phyloP scores from a whole-genome alignment of 2,797 vertebrate genomes.

The Phoebastria nigripes region DNA sequence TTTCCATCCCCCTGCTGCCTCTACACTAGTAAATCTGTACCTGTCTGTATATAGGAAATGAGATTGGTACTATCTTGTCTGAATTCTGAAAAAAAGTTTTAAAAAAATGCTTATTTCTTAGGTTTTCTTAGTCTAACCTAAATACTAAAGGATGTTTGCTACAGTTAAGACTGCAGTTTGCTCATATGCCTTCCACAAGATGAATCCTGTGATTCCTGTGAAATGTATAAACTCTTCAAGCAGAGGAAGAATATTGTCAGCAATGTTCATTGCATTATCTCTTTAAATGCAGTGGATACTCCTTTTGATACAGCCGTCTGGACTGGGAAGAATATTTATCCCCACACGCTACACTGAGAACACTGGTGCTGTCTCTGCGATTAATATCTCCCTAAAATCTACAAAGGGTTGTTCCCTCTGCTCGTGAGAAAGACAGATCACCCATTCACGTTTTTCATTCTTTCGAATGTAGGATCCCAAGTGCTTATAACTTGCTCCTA shows the following conservation, averaged over 20 bases:
- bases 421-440: not conserved
- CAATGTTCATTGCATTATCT: not conserved
- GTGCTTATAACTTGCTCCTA: not conserved
- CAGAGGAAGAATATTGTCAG: not conserved
- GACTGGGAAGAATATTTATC: not conserved
- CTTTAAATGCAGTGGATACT: not conserved
- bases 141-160: not conserved
- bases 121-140: not conserved
- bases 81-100: not conserved
- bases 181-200: not conserved
- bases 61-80: not conserved
- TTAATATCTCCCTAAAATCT: not conserved
- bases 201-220: not conserved
- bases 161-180: not conserved
- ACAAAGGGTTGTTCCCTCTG: not conserved
- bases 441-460: not conserved
- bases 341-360: not conserved
- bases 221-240: not conserved
- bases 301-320: not conserved
- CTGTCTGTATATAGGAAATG: not conserved
- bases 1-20: not conserved
- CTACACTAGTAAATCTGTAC: not conserved
- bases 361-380: not conserved
- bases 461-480: not conserved
- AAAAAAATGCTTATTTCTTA: not conserved